Conservation (phyloP, 2,797 vertebrate species). For the Agapornis canus region DNA sequence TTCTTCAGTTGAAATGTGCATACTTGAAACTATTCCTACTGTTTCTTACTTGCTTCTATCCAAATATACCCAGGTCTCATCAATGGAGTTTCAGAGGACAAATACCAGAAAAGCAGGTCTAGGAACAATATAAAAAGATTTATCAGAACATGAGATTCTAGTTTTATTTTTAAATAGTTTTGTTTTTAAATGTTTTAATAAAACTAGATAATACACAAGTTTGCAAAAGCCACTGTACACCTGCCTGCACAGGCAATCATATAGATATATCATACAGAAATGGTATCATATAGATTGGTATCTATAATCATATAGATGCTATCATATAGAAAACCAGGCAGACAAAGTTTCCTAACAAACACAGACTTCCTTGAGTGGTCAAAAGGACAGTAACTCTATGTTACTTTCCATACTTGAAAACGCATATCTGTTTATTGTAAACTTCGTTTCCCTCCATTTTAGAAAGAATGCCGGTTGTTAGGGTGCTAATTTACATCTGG, state of each 20-base stretch:
- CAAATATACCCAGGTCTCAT: background rate
- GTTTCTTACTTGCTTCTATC: background rate
- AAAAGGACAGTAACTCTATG: background rate
- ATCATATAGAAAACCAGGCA: accelerated
- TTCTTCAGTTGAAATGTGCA: background rate
- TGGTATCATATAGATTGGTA: background rate
- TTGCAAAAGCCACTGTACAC: background rate
- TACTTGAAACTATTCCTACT: background rate
- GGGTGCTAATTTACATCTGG: background rate
- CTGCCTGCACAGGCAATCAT: background rate
- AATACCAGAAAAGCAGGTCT: background rate
- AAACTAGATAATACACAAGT: background rate
- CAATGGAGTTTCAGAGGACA: background rate
- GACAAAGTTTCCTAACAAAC: background rate
- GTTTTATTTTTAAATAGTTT: background rate
- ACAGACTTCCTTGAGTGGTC: background rate
- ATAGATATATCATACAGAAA: background rate
- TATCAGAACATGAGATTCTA: background rate
- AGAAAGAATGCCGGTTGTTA: background rate
- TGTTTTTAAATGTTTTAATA: background rate
- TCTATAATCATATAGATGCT: background rate
- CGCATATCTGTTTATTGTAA: background rate
- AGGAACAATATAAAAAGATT: background rate
- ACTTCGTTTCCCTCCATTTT: background rate
- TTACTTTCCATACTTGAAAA: background rate